A percentile compares a stretch with the other conserved stretches of the same genome.
Evolutionary conservation across 2,113 vertebrate species (phyloP).

Genomic region (Xyrauchen texanus): DNA sequence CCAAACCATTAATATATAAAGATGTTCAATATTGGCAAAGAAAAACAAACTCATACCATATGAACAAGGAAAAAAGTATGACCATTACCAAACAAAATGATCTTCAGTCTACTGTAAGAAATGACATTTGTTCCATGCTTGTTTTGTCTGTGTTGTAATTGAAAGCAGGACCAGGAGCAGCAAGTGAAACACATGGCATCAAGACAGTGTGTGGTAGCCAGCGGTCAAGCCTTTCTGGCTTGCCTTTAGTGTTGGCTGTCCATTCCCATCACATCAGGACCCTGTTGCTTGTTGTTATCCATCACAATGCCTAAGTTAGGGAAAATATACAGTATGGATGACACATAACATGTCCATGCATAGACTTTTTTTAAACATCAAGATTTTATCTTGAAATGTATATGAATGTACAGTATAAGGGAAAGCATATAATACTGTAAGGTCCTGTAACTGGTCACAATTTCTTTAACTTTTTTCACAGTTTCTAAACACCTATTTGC

Average conservation of each 20-base stretch:
- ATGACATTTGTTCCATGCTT: constrained; percentile 53
- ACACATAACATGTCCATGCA: no score
- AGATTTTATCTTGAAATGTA: no score
- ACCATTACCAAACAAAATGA: constrained; percentile 5
- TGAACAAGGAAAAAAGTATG: constrained; percentile 9
- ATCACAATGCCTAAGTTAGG: constrained; percentile 27
- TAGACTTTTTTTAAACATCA: no score
- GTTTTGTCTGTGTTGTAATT: constrained; percentile 57
- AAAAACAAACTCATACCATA: constrained; percentile 35
- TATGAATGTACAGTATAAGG: no score
- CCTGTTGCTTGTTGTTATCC: constrained; percentile 25
- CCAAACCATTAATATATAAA: constrained; percentile 38
- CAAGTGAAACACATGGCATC: constrained; percentile 40
- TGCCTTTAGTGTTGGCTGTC: constrained; percentile 44
- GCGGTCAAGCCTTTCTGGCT: constrained; percentile 23
- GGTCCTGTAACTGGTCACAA: no score
- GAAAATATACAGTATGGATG: constrained; percentile 18
- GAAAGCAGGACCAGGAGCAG: constrained; percentile 41
- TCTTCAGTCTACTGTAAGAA: constrained; percentile 39
- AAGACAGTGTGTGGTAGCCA: constrained; percentile 39
- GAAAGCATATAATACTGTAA: no score
- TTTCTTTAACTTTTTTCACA: no score
- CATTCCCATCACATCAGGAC: constrained; percentile 35
- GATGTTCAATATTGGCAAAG: constrained; percentile 27
- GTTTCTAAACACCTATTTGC: no score